Base-by-base conservation (phyloP, 2,888 invertebrate species). In the Tetrapedia diversipes region DNA sequence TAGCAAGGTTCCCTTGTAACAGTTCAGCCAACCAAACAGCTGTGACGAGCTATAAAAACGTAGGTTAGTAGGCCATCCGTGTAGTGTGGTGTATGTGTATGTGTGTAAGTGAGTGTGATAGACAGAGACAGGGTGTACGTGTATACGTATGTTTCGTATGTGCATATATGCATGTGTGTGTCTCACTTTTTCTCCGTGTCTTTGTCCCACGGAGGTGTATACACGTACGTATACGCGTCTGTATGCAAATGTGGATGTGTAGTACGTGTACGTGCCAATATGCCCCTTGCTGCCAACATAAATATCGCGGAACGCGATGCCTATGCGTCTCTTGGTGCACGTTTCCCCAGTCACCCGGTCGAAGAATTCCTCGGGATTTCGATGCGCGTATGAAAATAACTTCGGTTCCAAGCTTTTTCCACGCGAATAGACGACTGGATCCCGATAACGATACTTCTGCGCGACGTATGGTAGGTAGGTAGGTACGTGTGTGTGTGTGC, bases 1-100 rank as follows among this genome's bases (percentile, higher is more conserved):
- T 92, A 91, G 89, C 90, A 91, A 91, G 92, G 91, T 92, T 92
- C 92, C 91, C 91, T 91, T 92, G 89, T 91, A 88, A 91, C 92
- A 91, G 91, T 92, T 91, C 91, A 91, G 91, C 91, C 91, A 91
- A 91, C 90, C 90, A 91, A 90, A 91, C 90, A 91, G 90, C 91
- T 89, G 90, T 90, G 90, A 90, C 89, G 91, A 91, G 90, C 90
- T 91, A 91, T 91, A 91, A 90, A 91, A 90, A 90, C 86, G 89
- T 89, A 89, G 89, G 85, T 91, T 90, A 91, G 92, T 91, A 86
- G 87, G 87, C 87, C 86, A 86, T 86, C 88, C 86, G 85, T 87
- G 86, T 83, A 70, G 84, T 87, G 86, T 83, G 71, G 41, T 64
- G 60, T 60, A 47, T 22, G 83, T 87, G 85, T 83, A 47, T 53